Evolutionary conservation across 2,888 invertebrate genomes (phyloP).

Genomic region (Thymelicus acteon): DNA sequence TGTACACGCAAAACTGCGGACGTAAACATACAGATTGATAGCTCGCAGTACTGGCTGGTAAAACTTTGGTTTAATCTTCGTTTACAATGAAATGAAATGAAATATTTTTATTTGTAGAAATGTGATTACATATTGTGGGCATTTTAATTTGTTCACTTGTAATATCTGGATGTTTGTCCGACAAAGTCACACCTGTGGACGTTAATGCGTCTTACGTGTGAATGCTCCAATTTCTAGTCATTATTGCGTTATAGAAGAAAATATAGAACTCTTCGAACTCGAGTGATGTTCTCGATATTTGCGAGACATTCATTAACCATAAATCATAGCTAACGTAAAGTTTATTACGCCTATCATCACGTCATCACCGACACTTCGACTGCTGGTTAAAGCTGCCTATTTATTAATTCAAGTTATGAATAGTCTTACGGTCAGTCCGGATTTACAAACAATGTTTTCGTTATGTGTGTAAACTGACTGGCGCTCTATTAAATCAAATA

Average conservation of each 20-base stretch:
- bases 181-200: conserved; percentile 62
- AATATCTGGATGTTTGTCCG: conserved; percentile 42
- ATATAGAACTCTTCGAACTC: conserved; percentile 39
- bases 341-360: too few species aligned
- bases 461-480: background rate
- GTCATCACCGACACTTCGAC: too few species aligned
- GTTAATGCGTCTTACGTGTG: conserved; percentile 45
- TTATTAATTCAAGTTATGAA: too few species aligned
- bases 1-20: conserved; percentile 36
- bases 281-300: too few species aligned
- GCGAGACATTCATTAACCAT: too few species aligned
- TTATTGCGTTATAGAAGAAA: conserved; percentile 54
- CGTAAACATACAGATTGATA: conserved; percentile 55
- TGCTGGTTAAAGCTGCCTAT: too few species aligned
- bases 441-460: conserved; percentile 2
- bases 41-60: conserved; percentile 51
- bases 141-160: conserved; percentile 36
- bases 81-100: too few species aligned
- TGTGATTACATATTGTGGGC: too few species aligned
- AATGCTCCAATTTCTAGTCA: conserved; percentile 43
- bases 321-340: too few species aligned
- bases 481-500: background rate
- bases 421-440: too few species aligned
- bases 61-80: conserved; percentile 40
- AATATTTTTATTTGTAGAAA: too few species aligned